These are phyloP conservation scores for Buphagus erythrorhynchus DNA, from an alignment of 2,797 vertebrate genomes.

Conservation along the genomic window DNA sequence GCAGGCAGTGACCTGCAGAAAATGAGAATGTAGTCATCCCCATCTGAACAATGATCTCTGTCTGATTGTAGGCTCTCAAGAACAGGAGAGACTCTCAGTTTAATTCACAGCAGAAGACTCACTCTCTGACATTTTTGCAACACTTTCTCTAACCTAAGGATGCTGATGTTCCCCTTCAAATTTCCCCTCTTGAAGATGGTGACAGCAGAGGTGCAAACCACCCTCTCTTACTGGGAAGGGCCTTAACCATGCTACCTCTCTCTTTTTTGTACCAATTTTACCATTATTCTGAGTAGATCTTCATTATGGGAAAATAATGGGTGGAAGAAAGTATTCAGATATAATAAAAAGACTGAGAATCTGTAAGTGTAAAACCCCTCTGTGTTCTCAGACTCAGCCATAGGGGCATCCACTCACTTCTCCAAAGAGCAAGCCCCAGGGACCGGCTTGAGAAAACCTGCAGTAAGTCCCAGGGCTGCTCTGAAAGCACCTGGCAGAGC, in stretches of 20 bases:
- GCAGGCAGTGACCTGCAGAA: background rate
- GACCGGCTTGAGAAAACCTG: rapidly evolving
- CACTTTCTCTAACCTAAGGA: background rate
- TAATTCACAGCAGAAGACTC: background rate
- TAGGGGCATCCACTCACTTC: background rate
- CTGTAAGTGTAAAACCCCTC: background rate
- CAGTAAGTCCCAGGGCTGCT: background rate
- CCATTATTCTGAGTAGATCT: background rate
- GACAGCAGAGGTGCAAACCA: background rate
- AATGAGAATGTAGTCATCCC: background rate
- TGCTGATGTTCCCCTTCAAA: background rate
- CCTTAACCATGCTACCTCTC: background rate
- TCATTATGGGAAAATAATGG: background rate
- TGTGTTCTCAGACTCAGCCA: background rate
- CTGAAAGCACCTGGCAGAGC: background rate
- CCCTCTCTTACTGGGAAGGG: background rate
- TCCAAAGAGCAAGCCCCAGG: background rate
- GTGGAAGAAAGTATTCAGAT: background rate
- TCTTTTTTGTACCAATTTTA: background rate
- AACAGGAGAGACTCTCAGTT: background rate
- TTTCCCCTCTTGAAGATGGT: background rate
- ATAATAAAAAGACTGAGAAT: background rate
- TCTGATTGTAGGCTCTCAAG: background rate
- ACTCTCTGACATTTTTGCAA: background rate
- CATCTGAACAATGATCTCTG: background rate